Percentiles rank a stretch among this genome's conserved stretches.
Evolutionary conservation across 2,797 vertebrate species (phyloP).

Genomic region (Takifugu rubripes): DNA sequence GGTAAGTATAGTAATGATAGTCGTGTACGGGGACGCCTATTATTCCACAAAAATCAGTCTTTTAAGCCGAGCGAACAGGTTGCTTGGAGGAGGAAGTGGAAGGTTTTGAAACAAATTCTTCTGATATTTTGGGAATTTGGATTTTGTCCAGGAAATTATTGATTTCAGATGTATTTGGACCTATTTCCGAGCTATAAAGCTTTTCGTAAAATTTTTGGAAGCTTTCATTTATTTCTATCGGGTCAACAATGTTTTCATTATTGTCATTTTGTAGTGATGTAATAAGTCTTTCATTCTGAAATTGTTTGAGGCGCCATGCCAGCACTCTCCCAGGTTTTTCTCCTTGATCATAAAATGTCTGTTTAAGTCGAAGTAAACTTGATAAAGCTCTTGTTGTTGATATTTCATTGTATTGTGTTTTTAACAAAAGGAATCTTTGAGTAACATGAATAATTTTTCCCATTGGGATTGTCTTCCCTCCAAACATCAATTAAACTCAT

Average conservation of each 20-base stretch:
- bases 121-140: not conserved
- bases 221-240: not conserved
- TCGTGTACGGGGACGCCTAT: not conserved
- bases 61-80: not conserved
- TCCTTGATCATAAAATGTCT: constrained; percentile 10
- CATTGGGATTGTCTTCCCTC: no score
- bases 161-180: not conserved
- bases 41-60: not conserved
- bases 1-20: not conserved
- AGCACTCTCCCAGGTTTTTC: constrained; percentile 4
- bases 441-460: no score
- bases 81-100: not conserved
- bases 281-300: constrained; percentile 5
- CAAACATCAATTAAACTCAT: no score
- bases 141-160: not conserved
- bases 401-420: constrained; percentile 1
- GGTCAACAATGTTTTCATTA: constrained; percentile 4
- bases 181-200: constrained; percentile 2
- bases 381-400: not conserved
- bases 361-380: constrained; percentile 6
- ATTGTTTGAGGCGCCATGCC: constrained; percentile 6
- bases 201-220: constrained; percentile 2
- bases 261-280: not conserved
- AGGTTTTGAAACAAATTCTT: not conserved
- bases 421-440: not conserved